Percentiles rank a stretch among this genome's conserved stretches.
These are phyloP conservation scores for Strongylocentrotus purpuratus DNA, from an alignment of 35 echinoderm and acorn worm species.

Conservation along the genomic window DNA sequence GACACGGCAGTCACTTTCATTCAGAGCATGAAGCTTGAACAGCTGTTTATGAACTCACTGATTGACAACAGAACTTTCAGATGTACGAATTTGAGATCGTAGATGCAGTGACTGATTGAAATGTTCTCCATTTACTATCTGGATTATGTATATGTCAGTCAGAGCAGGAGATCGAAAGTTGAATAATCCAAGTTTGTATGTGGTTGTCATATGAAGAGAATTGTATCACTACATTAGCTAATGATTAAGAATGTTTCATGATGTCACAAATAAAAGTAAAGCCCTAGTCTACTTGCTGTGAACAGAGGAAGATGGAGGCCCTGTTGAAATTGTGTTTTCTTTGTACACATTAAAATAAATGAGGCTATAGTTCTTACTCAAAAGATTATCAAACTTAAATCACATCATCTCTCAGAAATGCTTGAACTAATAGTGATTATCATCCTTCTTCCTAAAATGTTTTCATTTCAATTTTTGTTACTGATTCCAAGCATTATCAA, in stretches of 20 bases:
- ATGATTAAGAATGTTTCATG: not conserved
- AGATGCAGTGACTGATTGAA: not conserved
- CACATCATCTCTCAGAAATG: too few relatives aligned
- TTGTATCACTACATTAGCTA: not conserved
- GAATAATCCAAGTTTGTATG: not conserved
- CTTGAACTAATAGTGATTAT: too few relatives aligned
- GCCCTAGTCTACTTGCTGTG: too few relatives aligned
- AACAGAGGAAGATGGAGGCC: too few relatives aligned
- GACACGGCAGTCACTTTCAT: not conserved
- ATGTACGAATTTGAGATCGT: not conserved
- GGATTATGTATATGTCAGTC: not conserved
- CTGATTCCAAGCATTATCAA: too few relatives aligned
- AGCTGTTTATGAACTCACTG: not conserved
- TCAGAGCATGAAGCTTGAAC: not conserved
- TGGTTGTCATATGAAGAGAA: not conserved
- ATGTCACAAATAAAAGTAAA: too few relatives aligned
- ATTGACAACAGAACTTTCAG: not conserved
- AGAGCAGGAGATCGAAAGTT: not conserved
- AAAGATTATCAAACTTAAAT: too few relatives aligned
- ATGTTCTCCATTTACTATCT: not conserved
- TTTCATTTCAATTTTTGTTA: too few relatives aligned
- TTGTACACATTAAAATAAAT: too few relatives aligned
- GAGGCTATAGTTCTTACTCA: too few relatives aligned
- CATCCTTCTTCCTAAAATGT: too few relatives aligned
- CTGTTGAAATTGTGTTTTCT: too few relatives aligned